Base-by-base conservation (phyloP, 1,140 invertebrate species). In the Polyergus mexicanus region DNA sequence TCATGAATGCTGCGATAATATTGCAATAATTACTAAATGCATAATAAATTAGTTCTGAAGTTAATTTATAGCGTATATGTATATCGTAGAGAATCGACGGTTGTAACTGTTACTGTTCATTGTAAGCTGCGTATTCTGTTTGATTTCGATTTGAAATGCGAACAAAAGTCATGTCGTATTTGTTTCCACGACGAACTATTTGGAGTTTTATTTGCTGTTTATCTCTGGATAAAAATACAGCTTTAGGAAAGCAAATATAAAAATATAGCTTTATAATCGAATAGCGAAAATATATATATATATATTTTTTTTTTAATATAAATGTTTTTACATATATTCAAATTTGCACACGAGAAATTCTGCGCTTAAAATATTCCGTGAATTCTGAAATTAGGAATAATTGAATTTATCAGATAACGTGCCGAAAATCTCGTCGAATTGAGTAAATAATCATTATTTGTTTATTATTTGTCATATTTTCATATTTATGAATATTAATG, bases 301-400 rank as follows among this genome's bases (percentile, higher is more conserved):
- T n/a, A n/a, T n/a, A n/a, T 69, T 80, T 35, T 28, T 11, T 22
- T 41, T 80, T 80, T 13, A 3, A 81, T 25, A 8, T 28, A 69
- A 81, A 32, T 13, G 35, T 44, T 60, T 60, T 44, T 11, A 22
- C 13, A 11, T 32, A n/a, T 44, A 60, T 60, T 72, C 38, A 41
- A 60, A 74, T 72, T 83, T 74, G 60, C n/a, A 8, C 16, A 60
- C 25, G 35, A 78, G 13, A 80, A 19, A 35, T 16, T 35, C 22
- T 16, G 28, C 3, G 25, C 58, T 16, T 62, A 41, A 47, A 83
- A 83, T 62, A 44, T 60, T 19, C 13, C 13, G 16, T 51, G 38
- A 47, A 81, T 81, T 58, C 38, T 2, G 38, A 74, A 83, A 83
- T 72, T 83, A 83, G 72, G 68, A 62, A 47, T 83, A 83, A 83